These are phyloP conservation scores for Aphidius colemani DNA, from an alignment of 2,888 invertebrate genomes.

Conservation along the genomic window DNA sequence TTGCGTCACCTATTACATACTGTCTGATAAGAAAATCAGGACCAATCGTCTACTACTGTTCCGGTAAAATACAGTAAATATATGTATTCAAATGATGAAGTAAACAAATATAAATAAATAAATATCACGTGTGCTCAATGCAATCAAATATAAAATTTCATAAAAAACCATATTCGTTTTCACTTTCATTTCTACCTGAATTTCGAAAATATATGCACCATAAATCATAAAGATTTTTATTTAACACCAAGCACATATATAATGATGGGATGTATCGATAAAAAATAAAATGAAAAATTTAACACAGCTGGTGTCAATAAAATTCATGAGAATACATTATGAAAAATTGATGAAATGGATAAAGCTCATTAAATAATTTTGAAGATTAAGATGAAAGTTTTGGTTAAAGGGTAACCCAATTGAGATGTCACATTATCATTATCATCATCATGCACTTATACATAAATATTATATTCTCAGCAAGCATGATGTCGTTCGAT, in stretches of 20 bases:
- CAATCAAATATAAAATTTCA: too few species aligned
- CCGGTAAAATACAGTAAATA: not conserved
- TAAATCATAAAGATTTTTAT: too few species aligned
- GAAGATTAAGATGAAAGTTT: constrained; percentile 21
- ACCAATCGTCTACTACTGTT: not conserved
- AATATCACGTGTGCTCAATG: too few species aligned
- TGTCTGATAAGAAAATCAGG: constrained; percentile 1
- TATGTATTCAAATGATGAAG: constrained; percentile 3
- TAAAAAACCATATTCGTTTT: constrained; percentile 2
- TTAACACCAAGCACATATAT: too few species aligned
- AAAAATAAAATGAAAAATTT: too few species aligned
- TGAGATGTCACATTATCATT: not conserved
- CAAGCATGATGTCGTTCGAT: constrained; percentile 39
- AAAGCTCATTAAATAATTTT: not conserved
- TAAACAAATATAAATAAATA: not conserved
- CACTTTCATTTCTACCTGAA: not conserved
- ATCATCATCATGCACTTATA: not conserved
- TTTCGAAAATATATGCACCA: too few species aligned
- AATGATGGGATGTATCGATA: too few species aligned
- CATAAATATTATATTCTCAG: not conserved
- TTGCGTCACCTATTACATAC: constrained; percentile 5
- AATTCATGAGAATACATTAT: too few species aligned
- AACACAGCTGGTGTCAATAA: too few species aligned
- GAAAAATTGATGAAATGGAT: too few species aligned
- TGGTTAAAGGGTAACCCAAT: too few species aligned